These are phyloP conservation scores for zebrafish (Danio rerio) DNA, from an alignment of 2,113 vertebrate genomes.

Conservation along the genomic window GRCz12tu NC_133190.1:43037001-43037500, in stretches of 20 bases:
- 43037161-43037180: conserved; percentile 40
- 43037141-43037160: background rate
- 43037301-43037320: background rate
- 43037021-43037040: no score
- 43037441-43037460: background rate
- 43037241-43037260: background rate
- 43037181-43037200: conserved; percentile 1
- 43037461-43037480: no score
- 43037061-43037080: background rate
- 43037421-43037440: background rate
- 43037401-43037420: background rate
- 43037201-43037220: conserved; percentile 13
- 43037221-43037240: conserved; percentile 10
- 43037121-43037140: background rate
- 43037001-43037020: background rate
- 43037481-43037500: no score
- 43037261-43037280: background rate
- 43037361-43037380: no score
- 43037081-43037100: conserved; percentile 4
- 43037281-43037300: conserved; percentile 18
- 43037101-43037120: background rate
- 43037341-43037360: background rate
- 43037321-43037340: background rate
- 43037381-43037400: no score
- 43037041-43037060: no score